phyloP scores from a whole-genome alignment of 2,797 vertebrate species.

The Selene dorsalis region DNA sequence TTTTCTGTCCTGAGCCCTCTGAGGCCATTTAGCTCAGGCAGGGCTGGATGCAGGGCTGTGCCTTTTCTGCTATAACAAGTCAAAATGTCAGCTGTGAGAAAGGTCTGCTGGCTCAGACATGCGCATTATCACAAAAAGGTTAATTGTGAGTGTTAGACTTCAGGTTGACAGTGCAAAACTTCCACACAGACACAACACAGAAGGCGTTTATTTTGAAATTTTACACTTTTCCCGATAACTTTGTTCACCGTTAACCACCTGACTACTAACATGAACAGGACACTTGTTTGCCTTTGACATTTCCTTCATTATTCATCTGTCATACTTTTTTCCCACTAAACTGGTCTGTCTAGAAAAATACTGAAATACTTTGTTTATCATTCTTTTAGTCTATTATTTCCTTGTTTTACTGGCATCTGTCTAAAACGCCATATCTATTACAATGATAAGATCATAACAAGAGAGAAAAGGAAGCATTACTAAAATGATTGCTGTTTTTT shows the following conservation, averaged over 20 bases:
- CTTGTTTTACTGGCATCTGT: background rate
- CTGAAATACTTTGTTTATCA: background rate
- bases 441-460: no score
- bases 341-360: background rate
- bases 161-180: background rate
- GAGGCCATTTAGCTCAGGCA: conserved; percentile 27
- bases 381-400: background rate
- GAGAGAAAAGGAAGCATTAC: no score
- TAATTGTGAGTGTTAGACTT: background rate
- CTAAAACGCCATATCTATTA: background rate
- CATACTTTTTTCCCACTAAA: background rate
- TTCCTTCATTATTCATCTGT: background rate
- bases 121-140: background rate
- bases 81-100: background rate
- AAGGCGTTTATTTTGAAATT: background rate
- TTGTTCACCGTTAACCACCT: background rate
- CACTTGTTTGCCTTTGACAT: no score
- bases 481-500: no score
- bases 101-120: background rate
- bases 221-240: background rate
- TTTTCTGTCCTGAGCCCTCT: conserved; percentile 22
- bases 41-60: background rate
- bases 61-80: background rate
- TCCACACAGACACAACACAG: background rate
- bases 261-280: background rate